These are phyloP conservation scores for Cheilosia soror DNA, from an alignment of 2,888 invertebrate genomes.

Conservation along the genomic window DNA sequence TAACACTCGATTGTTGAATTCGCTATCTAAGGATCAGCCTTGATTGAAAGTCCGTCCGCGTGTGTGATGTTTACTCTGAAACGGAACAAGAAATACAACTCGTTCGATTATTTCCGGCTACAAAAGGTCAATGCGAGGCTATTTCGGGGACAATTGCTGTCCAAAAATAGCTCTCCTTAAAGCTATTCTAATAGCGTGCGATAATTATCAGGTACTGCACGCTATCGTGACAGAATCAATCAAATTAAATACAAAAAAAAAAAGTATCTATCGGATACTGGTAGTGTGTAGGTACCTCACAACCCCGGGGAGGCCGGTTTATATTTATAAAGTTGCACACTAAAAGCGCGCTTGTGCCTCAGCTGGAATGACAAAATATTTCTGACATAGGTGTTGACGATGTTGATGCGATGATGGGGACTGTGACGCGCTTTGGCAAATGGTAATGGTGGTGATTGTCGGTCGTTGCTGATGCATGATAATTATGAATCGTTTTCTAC, in stretches of 20 bases:
- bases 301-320: constrained; percentile 1
- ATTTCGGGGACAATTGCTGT: constrained; percentile 13
- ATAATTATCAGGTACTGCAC: constrained; percentile 28
- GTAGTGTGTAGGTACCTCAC: not conserved
- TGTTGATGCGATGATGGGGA: constrained; percentile 19
- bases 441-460: constrained; percentile 26
- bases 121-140: constrained; percentile 28
- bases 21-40: not conserved
- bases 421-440: constrained; percentile 19
- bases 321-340: not conserved
- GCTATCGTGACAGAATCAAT: constrained; percentile 51
- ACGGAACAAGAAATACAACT: constrained; percentile 12
- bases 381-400: constrained; percentile 18
- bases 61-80: constrained; percentile 28
- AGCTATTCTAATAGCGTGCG: not conserved
- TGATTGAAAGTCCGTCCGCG: not conserved
- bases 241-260: constrained; percentile 11
- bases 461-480: constrained; percentile 43
- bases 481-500: constrained; percentile 52
- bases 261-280: constrained; percentile 10
- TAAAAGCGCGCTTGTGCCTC: constrained; percentile 5
- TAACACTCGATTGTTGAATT: constrained; percentile 3
- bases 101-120: constrained; percentile 18
- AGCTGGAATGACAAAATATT: not conserved
- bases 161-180: constrained; percentile 17